These are phyloP conservation scores for Melipona beecheii DNA, from an alignment of 2,888 invertebrate species.

Conservation along the genomic window DNA sequence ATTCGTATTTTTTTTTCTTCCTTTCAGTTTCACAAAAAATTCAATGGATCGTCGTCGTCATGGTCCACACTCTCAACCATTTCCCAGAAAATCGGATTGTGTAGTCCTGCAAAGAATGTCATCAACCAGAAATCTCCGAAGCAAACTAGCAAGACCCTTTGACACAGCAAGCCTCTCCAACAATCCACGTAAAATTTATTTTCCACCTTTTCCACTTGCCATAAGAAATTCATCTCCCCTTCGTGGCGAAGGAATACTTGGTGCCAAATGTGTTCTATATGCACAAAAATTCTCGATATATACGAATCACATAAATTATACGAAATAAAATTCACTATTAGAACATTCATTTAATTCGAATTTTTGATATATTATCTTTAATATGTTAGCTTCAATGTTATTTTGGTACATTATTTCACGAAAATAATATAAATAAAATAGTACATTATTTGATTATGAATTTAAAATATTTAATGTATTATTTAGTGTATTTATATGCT, in stretches of 20 bases:
- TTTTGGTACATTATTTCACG: no score
- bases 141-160: constrained; percentile 6
- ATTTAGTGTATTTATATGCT: no score
- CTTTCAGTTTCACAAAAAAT: background rate
- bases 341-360: background rate
- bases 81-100: background rate
- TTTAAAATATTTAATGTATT: no score
- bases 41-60: background rate
- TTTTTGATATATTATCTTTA: no score
- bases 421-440: no score
- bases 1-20: background rate
- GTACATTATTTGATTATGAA: no score
- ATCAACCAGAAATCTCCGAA: constrained; percentile 28
- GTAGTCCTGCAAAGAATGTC: background rate
- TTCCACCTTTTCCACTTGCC: constrained; percentile 1
- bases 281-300: background rate
- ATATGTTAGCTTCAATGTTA: no score
- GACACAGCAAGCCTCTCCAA: background rate
- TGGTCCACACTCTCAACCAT: background rate
- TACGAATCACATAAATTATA: no score
- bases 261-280: no score
- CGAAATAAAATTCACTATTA: background rate
- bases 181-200: background rate
- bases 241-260: background rate
- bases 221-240: constrained; percentile 14